phyloP scores from a whole-genome alignment of 1,140 invertebrate species.

The Saccostrea glomerata region DNA sequence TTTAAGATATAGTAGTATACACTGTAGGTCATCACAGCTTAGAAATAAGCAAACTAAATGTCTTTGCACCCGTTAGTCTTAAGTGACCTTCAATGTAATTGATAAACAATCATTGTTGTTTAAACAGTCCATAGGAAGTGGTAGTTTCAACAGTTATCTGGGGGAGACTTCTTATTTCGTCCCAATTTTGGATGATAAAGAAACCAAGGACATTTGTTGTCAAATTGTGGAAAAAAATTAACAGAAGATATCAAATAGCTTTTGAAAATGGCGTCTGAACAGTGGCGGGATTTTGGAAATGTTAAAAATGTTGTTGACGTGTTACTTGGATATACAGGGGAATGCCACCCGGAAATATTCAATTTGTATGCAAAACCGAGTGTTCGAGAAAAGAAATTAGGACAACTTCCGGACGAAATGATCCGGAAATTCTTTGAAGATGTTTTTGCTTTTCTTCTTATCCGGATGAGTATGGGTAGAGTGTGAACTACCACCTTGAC shows the following conservation, averaged over 20 bases:
- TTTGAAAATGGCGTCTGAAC: background rate
- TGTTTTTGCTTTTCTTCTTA: slow-evolving; percentile 54
- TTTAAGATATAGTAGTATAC: no score
- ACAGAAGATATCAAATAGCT: background rate
- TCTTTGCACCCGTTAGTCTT: no score
- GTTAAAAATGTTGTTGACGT: background rate
- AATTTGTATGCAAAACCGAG: slow-evolving; percentile 63
- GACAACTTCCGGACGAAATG: slow-evolving; percentile 65
- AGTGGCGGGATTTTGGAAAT: background rate
- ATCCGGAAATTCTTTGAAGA: slow-evolving; percentile 73
- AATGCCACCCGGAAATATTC: slow-evolving; percentile 59
- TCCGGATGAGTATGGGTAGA: no score
- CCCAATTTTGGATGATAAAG: background rate
- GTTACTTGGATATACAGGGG: slow-evolving; percentile 43
- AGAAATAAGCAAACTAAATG: no score
- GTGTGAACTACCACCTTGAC: no score
- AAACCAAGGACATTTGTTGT: background rate
- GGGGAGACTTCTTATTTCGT: no score
- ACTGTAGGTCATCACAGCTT: no score
- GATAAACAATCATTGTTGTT: background rate
- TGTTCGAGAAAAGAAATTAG: slow-evolving; percentile 65
- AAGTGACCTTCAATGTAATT: background rate
- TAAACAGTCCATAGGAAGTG: background rate
- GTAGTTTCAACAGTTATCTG: background rate
- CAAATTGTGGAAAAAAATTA: background rate